These are phyloP conservation scores for Embidobia sp. DNA, from an alignment of 2,888 invertebrate species.

Conservation along the genomic window DNA sequence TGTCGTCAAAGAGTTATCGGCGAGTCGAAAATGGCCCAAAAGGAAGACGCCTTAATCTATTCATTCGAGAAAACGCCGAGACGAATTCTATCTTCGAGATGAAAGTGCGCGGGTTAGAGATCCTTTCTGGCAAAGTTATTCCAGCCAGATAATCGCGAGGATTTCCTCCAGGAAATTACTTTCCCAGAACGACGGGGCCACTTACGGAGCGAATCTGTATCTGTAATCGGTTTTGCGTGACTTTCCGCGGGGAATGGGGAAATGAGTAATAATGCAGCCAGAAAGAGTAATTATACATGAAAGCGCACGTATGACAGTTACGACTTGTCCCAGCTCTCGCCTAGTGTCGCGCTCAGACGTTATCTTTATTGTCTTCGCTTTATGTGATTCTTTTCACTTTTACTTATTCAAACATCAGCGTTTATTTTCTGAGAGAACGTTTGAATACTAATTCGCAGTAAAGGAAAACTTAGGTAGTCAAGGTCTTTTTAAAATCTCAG, in stretches of 20 bases:
- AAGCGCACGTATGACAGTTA: conserved; percentile 45
- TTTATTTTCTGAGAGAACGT: no score
- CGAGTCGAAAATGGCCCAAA: conserved; percentile 53
- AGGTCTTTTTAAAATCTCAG: no score
- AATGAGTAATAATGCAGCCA: conserved; percentile 46
- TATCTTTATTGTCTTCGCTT: conserved; percentile 15
- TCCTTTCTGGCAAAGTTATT: conserved; percentile 73
- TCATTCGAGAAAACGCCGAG: conserved; percentile 59
- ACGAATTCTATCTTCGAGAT: conserved; percentile 62
- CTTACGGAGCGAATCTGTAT: conserved; percentile 64
- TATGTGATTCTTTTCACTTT: neutral
- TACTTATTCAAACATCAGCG: no score
- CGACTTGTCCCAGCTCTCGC: conserved; percentile 7
- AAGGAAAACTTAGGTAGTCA: no score
- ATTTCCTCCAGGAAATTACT: conserved; percentile 79
- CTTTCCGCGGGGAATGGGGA: conserved; percentile 41
- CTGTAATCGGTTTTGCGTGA: conserved; percentile 66
- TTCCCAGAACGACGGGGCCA: conserved; percentile 72
- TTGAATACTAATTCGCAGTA: no score
- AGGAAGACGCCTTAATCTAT: conserved; percentile 62
- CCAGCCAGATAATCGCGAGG: conserved; percentile 75
- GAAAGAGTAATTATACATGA: conserved; percentile 62
- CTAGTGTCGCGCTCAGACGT: neutral
- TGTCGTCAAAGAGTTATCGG: conserved; percentile 61
- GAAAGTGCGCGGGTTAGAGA: conserved; percentile 68